Evolutionary conservation across 1,140 invertebrate species (phyloP), one percentile per base, ranked within the genome.

Genomic region (Drosophila nigromelanica): DNA sequence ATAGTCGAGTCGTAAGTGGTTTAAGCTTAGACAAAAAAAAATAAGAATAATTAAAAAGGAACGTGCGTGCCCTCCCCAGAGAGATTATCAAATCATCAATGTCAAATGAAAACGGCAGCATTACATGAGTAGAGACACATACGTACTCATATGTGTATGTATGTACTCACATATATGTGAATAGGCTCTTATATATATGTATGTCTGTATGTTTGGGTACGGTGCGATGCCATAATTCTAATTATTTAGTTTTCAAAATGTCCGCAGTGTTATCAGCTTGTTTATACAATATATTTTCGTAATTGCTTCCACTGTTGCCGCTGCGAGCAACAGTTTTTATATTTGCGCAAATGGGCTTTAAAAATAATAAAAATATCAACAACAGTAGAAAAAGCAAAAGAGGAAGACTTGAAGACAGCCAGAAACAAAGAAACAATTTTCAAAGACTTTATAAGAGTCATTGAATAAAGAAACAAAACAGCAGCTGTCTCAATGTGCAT

Each of bases 241-340:
- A 75, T 71, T 78, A 66, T 66, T 70, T 78, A 60, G 60, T 70
- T 73, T 69, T 55, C 8, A 50, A 70, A 71, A 75, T 61, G 73
- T 60, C 60, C 75, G 72, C 66, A 70, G 66, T 42, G 50, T 78
- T 78, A 78, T 78, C 75, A 66, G 72, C 61, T 47, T 71, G 72
- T 64, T 75, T 75, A 78, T 70, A 71, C 35, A 74, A 70, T 59
- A 64, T 59, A 60, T 77, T 70, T 70, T 73, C 63, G 70, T 74
- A 77, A 77, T 77, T 77, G 59, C 75, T 67, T 69, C 58, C 18
- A 66, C 70, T 58, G 35, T 59, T 55, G 21, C 55, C 51, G 27
- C 14, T 14, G 56, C 37, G 14, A 21, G 33, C 62, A 56, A 66
- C 42, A 56, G 63, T 56, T 58, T 58, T 55, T 74, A 30, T 74